Percentiles rank a stretch among this genome's conserved stretches.
Conservation (phyloP, 2,797 vertebrate genomes). For the Falco peregrinus region DNA sequence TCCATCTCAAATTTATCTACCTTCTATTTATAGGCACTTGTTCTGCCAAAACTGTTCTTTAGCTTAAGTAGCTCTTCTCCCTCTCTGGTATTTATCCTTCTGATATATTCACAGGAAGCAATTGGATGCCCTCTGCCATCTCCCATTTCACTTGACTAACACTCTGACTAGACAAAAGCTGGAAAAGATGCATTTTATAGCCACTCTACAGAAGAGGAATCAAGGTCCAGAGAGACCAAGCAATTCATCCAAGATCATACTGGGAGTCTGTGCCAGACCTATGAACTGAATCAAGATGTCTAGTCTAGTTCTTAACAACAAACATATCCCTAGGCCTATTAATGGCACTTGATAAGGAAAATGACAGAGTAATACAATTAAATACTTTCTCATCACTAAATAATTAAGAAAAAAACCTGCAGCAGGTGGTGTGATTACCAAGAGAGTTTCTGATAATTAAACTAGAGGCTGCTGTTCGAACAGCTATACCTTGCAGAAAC, state of each 20-base stretch:
- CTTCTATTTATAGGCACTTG: neutral
- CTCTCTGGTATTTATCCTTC: neutral
- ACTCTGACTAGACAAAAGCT: neutral
- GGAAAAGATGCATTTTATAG: neutral
- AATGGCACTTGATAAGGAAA: conserved; percentile 4
- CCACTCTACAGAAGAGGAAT: neutral
- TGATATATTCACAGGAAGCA: neutral
- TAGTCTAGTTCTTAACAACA: neutral
- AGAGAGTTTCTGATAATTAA: conserved; percentile 1
- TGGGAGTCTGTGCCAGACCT: neutral
- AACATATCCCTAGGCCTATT: neutral
- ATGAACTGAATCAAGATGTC: neutral
- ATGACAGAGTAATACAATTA: neutral
- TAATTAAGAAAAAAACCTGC: neutral
- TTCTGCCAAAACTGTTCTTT: neutral
- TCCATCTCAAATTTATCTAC: neutral
- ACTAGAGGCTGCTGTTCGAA: neutral
- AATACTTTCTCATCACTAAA: neutral
- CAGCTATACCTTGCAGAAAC: neutral
- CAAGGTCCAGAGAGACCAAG: neutral
- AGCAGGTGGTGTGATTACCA: neutral
- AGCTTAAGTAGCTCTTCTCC: neutral
- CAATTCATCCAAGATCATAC: neutral
- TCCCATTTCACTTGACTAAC: neutral
- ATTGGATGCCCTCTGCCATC: neutral